A percentile compares a stretch with the other conserved stretches of the same genome.
phyloP scores from a whole-genome alignment of 2,888 invertebrate genomes.

The Vesta saturnalis region DNA sequence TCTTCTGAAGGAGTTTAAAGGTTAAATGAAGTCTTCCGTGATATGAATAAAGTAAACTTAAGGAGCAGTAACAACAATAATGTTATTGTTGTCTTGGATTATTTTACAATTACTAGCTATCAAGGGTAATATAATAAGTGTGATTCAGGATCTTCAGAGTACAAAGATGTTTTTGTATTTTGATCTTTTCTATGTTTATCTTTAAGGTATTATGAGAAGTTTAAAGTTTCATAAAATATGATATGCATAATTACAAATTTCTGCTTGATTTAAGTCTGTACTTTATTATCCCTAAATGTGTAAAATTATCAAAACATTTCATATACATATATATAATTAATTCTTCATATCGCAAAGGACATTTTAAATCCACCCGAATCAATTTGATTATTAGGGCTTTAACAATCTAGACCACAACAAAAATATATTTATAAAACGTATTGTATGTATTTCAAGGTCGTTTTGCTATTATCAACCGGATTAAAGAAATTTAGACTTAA shows the following conservation, averaged over 20 bases:
- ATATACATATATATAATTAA: no score
- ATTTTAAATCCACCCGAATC: neutral
- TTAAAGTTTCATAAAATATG: no score
- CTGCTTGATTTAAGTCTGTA: no score
- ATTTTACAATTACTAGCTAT: constrained; percentile 8
- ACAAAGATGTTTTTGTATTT: no score
- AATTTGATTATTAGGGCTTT: neutral
- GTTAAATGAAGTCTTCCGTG: constrained; percentile 12
- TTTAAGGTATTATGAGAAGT: no score
- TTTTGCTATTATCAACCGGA: constrained; percentile 23
- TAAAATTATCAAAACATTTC: no score
- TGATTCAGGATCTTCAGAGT: no score
- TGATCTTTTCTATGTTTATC: no score
- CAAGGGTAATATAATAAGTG: no score
- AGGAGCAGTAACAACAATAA: neutral
- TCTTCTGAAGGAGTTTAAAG: constrained; percentile 10
- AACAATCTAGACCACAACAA: neutral
- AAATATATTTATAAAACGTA: neutral
- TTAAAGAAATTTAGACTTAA: constrained; percentile 25
- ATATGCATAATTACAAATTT: no score
- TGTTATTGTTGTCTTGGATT: neutral
- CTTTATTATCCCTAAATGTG: no score
- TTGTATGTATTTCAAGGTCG: constrained; percentile 12
- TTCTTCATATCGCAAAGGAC: neutral
- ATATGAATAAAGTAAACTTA: neutral